Conservation (phyloP, 53 echinoderm and acorn worm species). For the Henricia sp. region DNA sequence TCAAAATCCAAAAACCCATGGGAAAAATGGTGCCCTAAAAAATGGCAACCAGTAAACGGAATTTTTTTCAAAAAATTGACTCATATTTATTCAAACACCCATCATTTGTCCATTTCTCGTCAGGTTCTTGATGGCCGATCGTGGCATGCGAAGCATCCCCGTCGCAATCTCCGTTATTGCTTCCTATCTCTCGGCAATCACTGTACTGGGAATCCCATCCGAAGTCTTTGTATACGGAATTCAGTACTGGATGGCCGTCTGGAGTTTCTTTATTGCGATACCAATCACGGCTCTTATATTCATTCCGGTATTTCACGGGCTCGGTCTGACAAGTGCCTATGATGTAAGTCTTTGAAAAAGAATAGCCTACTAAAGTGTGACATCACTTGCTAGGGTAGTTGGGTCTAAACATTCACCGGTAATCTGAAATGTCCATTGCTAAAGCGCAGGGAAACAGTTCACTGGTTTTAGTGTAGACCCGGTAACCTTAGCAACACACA, state of each 20-base stretch:
- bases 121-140: slow-evolving; percentile 96
- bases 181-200: slow-evolving; percentile 93
- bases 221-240: slow-evolving; percentile 88
- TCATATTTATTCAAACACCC: too few relatives aligned
- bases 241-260: slow-evolving; percentile 93
- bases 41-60: too few relatives aligned
- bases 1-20: too few relatives aligned
- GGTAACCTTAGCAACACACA: too few relatives aligned
- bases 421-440: too few relatives aligned
- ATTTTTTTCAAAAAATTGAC: too few relatives aligned
- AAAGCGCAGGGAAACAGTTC: too few relatives aligned
- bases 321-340: slow-evolving; percentile 89
- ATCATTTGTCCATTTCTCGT: background rate
- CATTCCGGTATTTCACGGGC: slow-evolving; percentile 88
- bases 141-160: slow-evolving; percentile 92
- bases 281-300: slow-evolving; percentile 84
- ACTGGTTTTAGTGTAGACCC: too few relatives aligned
- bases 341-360: slow-evolving; percentile 73
- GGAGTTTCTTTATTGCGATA: slow-evolving; percentile 79
- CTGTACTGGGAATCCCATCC: slow-evolving; percentile 79
- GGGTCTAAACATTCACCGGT: too few relatives aligned
- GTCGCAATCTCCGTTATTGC: slow-evolving; percentile 93
- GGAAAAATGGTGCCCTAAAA: too few relatives aligned
- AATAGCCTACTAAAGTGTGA: too few relatives aligned
- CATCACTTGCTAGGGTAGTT: too few relatives aligned